Evolutionary conservation across 2,888 invertebrate genomes (phyloP).

Genomic region (Cryptops parisi): DNA sequence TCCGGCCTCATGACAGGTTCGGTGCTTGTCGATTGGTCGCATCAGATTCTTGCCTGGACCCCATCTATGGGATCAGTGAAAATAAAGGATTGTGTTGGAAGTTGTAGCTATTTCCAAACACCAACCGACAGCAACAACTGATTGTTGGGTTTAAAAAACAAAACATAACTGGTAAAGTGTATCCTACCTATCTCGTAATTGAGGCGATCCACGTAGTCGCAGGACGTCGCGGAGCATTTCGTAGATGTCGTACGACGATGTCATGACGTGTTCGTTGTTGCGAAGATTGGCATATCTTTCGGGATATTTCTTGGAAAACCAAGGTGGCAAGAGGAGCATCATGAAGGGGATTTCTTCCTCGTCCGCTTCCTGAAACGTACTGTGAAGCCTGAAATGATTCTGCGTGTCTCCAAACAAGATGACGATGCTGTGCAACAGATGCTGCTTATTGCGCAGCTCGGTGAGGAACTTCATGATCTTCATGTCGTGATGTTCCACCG

Average conservation of each 20-base stretch:
- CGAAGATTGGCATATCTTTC: background rate
- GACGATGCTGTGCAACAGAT: background rate
- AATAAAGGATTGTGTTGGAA: no score
- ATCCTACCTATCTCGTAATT: background rate
- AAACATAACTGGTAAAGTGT: no score
- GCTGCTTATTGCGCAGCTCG: background rate
- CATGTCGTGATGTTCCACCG: background rate
- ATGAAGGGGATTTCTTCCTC: background rate
- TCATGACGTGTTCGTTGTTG: background rate
- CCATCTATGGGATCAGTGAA: no score
- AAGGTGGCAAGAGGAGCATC: background rate
- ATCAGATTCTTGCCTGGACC: slow-evolving; percentile 61
- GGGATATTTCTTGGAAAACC: background rate
- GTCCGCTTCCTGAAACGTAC: background rate
- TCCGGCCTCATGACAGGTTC: slow-evolving; percentile 60
- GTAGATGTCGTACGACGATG: background rate
- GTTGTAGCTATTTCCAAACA: no score
- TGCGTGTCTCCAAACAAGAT: background rate
- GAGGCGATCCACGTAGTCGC: background rate
- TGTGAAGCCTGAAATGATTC: background rate
- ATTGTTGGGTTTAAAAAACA: no score
- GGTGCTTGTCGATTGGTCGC: slow-evolving; percentile 47
- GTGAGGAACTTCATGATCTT: background rate
- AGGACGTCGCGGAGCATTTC: background rate
- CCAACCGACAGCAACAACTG: no score